Evolutionary conservation across 2,113 vertebrate genomes (phyloP), one percentile per base, ranked within the genome.

Genomic region (Python bivittatus): DNA sequence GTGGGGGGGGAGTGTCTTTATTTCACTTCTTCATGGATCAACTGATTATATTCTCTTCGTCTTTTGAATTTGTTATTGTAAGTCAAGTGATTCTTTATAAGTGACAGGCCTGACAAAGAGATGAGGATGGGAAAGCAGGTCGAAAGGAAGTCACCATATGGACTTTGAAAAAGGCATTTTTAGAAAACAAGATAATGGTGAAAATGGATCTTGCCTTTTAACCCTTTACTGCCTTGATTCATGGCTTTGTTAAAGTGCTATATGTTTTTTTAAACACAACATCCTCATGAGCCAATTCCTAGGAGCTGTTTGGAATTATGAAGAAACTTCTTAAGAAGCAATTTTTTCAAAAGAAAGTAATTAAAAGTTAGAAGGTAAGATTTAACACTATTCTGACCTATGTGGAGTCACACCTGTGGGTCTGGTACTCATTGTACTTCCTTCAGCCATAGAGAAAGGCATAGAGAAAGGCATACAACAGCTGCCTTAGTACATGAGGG

Each of bases 21-120:
- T 97, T 98, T 98, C 98, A 98, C 97, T 99, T 99, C 98, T 99
- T 98, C 98, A 97, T 98, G 98, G 98, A 98, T 98, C 98, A 98
- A 98, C 98, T 97, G 98, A 98, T 98, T 98, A 98, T 98, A 98
- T 98, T 99, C 98, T 97, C 98, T 97, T 98, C 96, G 98, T 99
- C 99, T 99, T 88, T 99, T 99, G 98, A 99, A 99, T 98, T 98
- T 98, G 98, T 98, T 99, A 98, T 98, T 99, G 98, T 98, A 99
- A 99, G 98, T 99, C 98, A 99, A 99, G 98, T 98, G 98, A 99
- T 98, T 99, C 98, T 99, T 99, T 99, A 98, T 98, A 98, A 98
- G 98, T 99, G 99, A 99, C 98, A 99, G 98, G 96, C 98, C 96
- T 97, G 98, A 99, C 99, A 99, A 99, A 99, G 98, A 98, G 97